Conservation (phyloP, 1,140 invertebrate genomes). For the Panulirus ornatus region DNA sequence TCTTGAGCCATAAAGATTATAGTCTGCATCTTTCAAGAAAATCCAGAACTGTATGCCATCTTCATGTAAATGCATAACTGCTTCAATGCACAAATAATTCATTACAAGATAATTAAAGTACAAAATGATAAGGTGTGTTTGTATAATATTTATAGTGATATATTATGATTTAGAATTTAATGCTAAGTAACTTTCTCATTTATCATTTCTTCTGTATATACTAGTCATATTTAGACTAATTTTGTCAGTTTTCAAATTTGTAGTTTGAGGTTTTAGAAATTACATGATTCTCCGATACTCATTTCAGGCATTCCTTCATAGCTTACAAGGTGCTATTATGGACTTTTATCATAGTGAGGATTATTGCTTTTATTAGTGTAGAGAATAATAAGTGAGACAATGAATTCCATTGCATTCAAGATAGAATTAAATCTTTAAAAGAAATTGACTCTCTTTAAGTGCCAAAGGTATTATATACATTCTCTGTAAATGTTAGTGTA, state of each 20-base stretch:
- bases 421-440: neutral
- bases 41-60: neutral
- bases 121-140: neutral
- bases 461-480: constrained; percentile 63
- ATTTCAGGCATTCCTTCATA: constrained; percentile 23
- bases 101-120: neutral
- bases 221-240: neutral
- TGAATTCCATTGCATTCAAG: neutral
- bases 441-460: constrained; percentile 42
- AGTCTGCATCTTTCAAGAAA: constrained; percentile 12
- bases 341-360: neutral
- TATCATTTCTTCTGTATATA: neutral
- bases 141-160: constrained; percentile 13
- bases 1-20: neutral
- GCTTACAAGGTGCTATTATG: neutral
- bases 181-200: neutral
- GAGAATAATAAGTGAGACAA: neutral
- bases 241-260: neutral
- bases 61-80: neutral
- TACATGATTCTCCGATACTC: constrained; percentile 16
- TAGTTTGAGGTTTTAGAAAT: neutral
- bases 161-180: neutral
- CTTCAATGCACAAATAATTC: neutral
- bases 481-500: constrained; percentile 53
- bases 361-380: neutral